A percentile compares a stretch with the other conserved stretches of the same genome.
Evolutionary conservation across 2,888 invertebrate species (phyloP).

Genomic region (Nysson spinosus): DNA sequence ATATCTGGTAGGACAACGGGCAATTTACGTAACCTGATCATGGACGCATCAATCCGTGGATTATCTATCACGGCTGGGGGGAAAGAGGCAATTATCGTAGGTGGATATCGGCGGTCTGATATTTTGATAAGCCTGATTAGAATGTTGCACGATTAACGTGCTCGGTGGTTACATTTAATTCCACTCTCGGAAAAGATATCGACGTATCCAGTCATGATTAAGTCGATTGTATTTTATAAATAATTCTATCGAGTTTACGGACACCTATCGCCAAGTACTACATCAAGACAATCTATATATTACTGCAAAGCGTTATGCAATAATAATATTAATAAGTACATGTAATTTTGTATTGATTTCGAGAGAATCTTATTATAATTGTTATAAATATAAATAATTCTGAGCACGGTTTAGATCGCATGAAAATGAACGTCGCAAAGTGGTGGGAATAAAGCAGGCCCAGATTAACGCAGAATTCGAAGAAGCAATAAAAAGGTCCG

Average conservation of each 20-base stretch:
- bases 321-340: too few relatives aligned
- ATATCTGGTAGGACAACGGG: slow-evolving; percentile 6
- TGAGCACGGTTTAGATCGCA: too few relatives aligned
- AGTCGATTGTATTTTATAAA: too few relatives aligned
- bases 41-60: slow-evolving; percentile 63
- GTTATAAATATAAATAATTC: too few relatives aligned
- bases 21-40: slow-evolving; percentile 64
- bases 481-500: slow-evolving; percentile 34
- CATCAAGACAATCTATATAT: too few relatives aligned
- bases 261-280: too few relatives aligned
- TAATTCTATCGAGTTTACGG: too few relatives aligned
- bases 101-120: slow-evolving; percentile 61
- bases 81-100: slow-evolving; percentile 60
- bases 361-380: too few relatives aligned
- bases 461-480: slow-evolving; percentile 22
- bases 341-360: too few relatives aligned
- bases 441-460: slow-evolving; percentile 7
- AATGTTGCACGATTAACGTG: slow-evolving; percentile 54
- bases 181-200: slow-evolving; percentile 28
- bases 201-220: too few relatives aligned
- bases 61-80: slow-evolving; percentile 61
- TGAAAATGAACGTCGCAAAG: not conserved
- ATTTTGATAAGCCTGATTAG: slow-evolving; percentile 63
- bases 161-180: slow-evolving; percentile 49
- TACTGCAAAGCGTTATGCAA: too few relatives aligned